A percentile compares a stretch with the other conserved stretches of the same genome.
These are phyloP conservation scores for Albula goreensis DNA, from an alignment of 2,113 vertebrate species.

Conservation along the genomic window DNA sequence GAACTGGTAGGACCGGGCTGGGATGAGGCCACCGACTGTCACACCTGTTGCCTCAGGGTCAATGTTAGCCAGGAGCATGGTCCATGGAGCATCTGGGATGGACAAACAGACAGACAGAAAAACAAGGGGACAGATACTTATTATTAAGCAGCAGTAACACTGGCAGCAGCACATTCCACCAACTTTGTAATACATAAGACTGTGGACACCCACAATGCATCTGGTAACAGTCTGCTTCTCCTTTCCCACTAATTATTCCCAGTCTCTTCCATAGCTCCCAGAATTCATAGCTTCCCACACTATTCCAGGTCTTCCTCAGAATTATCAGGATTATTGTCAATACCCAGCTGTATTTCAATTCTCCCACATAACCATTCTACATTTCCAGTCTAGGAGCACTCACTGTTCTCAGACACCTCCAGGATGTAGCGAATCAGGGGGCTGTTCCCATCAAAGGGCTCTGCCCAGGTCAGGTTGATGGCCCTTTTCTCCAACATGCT, in stretches of 20 bases:
- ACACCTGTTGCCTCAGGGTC: slow-evolving; percentile 81
- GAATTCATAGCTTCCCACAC: not conserved
- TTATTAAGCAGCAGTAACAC: not conserved
- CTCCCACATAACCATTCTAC: not conserved
- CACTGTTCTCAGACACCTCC: slow-evolving; percentile 98
- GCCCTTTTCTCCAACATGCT: slow-evolving; percentile 80
- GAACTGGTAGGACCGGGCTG: slow-evolving; percentile 93
- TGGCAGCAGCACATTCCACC: not conserved
- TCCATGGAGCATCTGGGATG: slow-evolving; percentile 87
- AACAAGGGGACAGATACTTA: not conserved
- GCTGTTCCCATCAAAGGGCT: slow-evolving; percentile 96
- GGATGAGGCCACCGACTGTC: slow-evolving; percentile 82
- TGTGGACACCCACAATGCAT: not conserved
- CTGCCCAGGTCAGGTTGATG: slow-evolving; percentile 93
- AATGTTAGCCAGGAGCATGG: slow-evolving; percentile 83
- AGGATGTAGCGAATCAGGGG: slow-evolving; percentile 87
- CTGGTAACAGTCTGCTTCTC: not conserved
- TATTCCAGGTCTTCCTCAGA: too few relatives aligned
- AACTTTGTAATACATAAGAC: not conserved
- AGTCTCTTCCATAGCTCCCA: not conserved
- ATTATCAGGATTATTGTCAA: not conserved
- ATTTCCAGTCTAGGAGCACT: slow-evolving; percentile 52
- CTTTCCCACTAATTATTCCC: not conserved
- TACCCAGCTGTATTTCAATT: not conserved
- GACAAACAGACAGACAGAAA: slow-evolving; percentile 13